phyloP scores from a whole-genome alignment of 1,140 invertebrate genomes.

The Mactra quadrangularis region DNA sequence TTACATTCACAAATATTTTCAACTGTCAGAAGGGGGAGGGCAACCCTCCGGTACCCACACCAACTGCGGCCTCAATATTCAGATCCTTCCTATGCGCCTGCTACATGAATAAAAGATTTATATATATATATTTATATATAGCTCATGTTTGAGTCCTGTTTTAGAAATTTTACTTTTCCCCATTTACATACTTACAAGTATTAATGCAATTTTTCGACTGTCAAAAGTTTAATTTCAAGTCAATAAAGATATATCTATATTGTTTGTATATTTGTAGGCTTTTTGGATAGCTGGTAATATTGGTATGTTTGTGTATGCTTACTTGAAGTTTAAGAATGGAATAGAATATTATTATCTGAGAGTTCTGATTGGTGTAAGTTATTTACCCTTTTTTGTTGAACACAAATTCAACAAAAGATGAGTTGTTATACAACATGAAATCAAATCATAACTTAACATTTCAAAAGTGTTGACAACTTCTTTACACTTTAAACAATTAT shows the following conservation, averaged over 20 bases:
- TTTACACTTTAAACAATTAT: not conserved
- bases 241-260: not conserved
- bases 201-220: not conserved
- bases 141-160: not conserved
- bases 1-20: no score
- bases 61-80: no score
- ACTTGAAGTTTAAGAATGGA: constrained; percentile 69
- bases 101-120: not conserved
- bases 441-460: not conserved
- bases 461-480: not conserved
- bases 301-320: constrained; percentile 75
- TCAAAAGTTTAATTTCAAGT: not conserved
- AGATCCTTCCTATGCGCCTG: no score
- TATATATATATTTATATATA: not conserved
- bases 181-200: not conserved
- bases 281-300: constrained; percentile 78
- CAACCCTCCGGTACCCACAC: not conserved
- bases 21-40: no score
- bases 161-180: constrained; percentile 1
- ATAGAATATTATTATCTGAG: constrained; percentile 76
- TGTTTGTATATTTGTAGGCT: constrained; percentile 67
- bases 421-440: not conserved
- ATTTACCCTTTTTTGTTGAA: no score
- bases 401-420: no score
- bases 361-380: constrained; percentile 77